Evolutionary conservation across 2,113 vertebrate genomes (phyloP).

Genomic region (Ameiurus melas): DNA sequence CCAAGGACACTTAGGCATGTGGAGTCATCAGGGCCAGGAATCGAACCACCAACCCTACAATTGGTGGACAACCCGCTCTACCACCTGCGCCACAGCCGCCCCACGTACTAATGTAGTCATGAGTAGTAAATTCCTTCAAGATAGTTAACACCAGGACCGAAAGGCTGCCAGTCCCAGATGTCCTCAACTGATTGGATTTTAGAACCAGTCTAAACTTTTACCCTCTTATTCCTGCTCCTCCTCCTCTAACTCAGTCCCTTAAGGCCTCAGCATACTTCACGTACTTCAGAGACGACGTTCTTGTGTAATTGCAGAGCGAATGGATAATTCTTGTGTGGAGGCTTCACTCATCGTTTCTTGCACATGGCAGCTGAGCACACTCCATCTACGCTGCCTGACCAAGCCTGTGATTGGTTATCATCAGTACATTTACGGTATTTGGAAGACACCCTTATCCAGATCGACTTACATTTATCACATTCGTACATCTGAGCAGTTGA

Average conservation of each 20-base stretch:
- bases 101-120: too few species aligned
- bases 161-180: too few species aligned
- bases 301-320: not conserved
- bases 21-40: too few species aligned
- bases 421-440: not conserved
- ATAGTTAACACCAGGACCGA: not conserved
- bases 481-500: too few species aligned
- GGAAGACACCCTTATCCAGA: too few species aligned
- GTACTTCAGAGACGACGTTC: not conserved
- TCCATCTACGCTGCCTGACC: not conserved
- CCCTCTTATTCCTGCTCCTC: not conserved
- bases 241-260: too few species aligned
- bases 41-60: too few species aligned
- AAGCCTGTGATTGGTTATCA: not conserved
- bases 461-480: too few species aligned
- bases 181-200: not conserved
- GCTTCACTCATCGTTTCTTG: not conserved
- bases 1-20: too few species aligned
- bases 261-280: not conserved
- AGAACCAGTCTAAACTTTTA: not conserved
- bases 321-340: not conserved
- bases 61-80: too few species aligned
- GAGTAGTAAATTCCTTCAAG: too few species aligned
- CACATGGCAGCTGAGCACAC: not conserved
- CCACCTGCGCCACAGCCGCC: too few species aligned